phyloP scores from a whole-genome alignment of 2,113 vertebrate genomes.

The Mesembrinibis cayennensis region DNA sequence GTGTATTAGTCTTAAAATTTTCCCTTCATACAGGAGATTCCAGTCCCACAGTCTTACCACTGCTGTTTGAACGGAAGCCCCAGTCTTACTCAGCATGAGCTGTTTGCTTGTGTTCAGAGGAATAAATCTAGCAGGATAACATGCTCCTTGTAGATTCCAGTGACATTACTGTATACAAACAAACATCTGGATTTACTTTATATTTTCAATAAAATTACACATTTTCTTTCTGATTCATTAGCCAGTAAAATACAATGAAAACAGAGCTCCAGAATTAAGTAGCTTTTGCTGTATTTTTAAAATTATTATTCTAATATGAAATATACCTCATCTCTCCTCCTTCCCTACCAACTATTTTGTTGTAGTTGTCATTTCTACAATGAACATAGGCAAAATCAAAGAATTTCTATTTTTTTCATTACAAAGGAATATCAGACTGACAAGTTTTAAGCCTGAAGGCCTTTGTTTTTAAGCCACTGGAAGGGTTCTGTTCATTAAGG shows the following conservation, averaged over 20 bases:
- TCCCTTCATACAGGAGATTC: slow-evolving; percentile 49
- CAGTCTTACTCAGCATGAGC: slow-evolving; percentile 1
- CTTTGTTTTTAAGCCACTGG: background rate
- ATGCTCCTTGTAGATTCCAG: background rate
- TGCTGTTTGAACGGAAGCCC: slow-evolving; percentile 19
- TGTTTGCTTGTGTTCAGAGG: background rate
- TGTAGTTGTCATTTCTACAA: background rate
- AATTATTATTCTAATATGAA: background rate
- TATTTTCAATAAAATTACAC: background rate
- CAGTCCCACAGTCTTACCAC: slow-evolving; percentile 49
- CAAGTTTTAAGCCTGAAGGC: background rate
- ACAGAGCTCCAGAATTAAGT: background rate
- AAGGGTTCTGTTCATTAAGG: background rate
- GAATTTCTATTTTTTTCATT: background rate
- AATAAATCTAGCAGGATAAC: background rate
- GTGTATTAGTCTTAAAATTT: slow-evolving; percentile 10
- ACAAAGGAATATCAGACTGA: background rate
- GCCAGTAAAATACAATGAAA: background rate
- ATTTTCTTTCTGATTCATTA: background rate
- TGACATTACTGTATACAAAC: background rate
- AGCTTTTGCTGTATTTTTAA: background rate
- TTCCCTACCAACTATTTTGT: background rate
- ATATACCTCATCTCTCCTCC: background rate
- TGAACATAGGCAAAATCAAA: background rate
- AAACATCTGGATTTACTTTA: background rate